Base-by-base conservation (phyloP, 2,113 vertebrate genomes). In the Numenius arquata region DNA sequence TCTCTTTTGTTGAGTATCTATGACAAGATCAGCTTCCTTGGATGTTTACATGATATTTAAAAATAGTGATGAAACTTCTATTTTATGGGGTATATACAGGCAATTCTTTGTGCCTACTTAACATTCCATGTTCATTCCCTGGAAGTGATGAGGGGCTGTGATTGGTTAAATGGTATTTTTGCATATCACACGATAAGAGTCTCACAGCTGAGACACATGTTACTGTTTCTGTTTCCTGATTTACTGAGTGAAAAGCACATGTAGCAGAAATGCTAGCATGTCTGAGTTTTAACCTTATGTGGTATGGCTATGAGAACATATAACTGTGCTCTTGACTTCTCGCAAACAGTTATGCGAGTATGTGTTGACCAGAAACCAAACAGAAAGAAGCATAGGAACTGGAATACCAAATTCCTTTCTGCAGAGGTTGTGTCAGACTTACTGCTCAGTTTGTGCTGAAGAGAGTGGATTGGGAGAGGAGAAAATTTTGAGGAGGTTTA, bases 161-260 rank as follows among this genome's bases (percentile, higher is more conserved):
- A 48, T 13, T 45, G 6, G 7, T 58, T 77, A 71, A 66, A 59
- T n/a, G 25, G 4, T 25, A 30, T 34, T 89, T 80, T 77, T 82
- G 3, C 29, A 36, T 18, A 6, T 67, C 40, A 45, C 9, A 9
- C 0, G 2, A 23, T 1, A 29, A 4, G 7, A 76, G 7, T 61
- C 12, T 66, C 18, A 70, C 5, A 50, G 68, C 45, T 32, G 9
- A 89, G 9, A 9, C 34, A 48, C 23, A 6, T 40, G 5, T 17
- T 59, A 23, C 22, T 23, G 8, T 8, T 81, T 78, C 67, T 72
- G 14, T 23, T 76, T 77, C 41, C n/a, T 11, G 2, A 45, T 50
- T 63, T 59, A 50, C 20, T 23, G 38, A 23, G 11, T 41, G 20
- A 55, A 74, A 91, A 70, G 7, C 5, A 38, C 1, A 0, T 38